A percentile compares a stretch with the other conserved stretches of the same genome.
Conservation (phyloP, 2,797 vertebrate species). For the Ispidina lecontei region DNA sequence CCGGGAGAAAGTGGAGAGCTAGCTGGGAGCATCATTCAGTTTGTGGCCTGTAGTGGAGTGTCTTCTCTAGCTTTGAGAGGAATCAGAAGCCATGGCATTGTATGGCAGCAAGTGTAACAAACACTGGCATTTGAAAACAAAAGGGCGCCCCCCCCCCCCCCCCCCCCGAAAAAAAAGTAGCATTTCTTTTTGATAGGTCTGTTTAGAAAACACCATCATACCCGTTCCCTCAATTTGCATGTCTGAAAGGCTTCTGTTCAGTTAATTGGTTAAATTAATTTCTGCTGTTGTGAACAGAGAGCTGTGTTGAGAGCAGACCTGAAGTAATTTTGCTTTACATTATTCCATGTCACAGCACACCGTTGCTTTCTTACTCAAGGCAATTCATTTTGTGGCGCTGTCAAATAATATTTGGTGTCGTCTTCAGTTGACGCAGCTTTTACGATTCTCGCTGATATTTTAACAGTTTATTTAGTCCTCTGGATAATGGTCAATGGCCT, state of each 20-base stretch:
- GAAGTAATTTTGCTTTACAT: conserved; percentile 44
- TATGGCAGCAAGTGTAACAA: background rate
- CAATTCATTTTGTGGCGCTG: conserved; percentile 40
- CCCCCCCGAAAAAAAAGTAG: rapidly evolving
- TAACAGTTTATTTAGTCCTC: conserved; percentile 14
- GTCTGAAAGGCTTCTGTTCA: conserved; percentile 30
- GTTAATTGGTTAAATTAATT: conserved; percentile 57
- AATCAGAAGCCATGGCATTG: rapidly evolving
- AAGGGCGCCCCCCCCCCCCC: rapidly evolving
- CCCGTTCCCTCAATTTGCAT: background rate
- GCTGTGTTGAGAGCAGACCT: conserved; percentile 5
- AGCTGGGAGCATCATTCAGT: background rate
- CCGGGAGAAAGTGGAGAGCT: background rate
- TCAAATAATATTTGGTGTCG: conserved; percentile 21
- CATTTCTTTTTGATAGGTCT: background rate
- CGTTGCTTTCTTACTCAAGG: conserved; percentile 43
- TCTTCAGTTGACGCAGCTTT: background rate
- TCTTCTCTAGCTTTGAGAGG: background rate
- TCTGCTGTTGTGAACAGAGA: background rate
- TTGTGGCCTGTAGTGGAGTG: background rate
- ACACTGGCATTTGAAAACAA: background rate
- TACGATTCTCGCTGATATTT: background rate
- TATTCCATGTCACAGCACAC: conserved; percentile 8
- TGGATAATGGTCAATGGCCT: conserved; percentile 55
- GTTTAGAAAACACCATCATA: background rate